phyloP scores from a whole-genome alignment of 1,140 invertebrate species.

The Panulirus ornatus region DNA sequence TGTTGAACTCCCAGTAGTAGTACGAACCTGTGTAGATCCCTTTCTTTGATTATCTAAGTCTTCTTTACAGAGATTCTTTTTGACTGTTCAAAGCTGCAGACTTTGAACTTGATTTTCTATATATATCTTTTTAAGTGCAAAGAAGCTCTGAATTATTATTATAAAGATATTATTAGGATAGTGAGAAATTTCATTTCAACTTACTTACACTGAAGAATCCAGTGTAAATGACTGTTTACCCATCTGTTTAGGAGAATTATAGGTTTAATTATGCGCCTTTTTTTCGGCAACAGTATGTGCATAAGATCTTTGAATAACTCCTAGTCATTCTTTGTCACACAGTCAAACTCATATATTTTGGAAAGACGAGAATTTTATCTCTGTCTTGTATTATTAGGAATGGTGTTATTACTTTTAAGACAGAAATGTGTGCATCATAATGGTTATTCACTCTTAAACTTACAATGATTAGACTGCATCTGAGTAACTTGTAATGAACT shows the following conservation, averaged over 20 bases:
- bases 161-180: background rate
- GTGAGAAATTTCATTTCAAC: background rate
- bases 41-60: background rate
- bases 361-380: too few relatives aligned
- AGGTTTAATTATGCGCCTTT: background rate
- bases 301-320: background rate
- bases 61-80: background rate
- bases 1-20: too few relatives aligned
- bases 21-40: too few relatives aligned
- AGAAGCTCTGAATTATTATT: background rate
- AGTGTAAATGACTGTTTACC: conserved; percentile 4
- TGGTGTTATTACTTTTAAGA: too few relatives aligned
- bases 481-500: too few relatives aligned
- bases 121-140: background rate
- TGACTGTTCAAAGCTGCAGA: background rate
- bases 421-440: too few relatives aligned
- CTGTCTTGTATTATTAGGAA: too few relatives aligned
- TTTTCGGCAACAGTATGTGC: background rate
- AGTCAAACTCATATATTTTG: too few relatives aligned
- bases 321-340: background rate
- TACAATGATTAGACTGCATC: too few relatives aligned
- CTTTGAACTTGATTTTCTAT: too few relatives aligned
- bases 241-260: background rate
- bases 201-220: background rate
- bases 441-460: too few relatives aligned